phyloP scores from a whole-genome alignment of 2,888 invertebrate species.

The Cerceris rybyensis region DNA sequence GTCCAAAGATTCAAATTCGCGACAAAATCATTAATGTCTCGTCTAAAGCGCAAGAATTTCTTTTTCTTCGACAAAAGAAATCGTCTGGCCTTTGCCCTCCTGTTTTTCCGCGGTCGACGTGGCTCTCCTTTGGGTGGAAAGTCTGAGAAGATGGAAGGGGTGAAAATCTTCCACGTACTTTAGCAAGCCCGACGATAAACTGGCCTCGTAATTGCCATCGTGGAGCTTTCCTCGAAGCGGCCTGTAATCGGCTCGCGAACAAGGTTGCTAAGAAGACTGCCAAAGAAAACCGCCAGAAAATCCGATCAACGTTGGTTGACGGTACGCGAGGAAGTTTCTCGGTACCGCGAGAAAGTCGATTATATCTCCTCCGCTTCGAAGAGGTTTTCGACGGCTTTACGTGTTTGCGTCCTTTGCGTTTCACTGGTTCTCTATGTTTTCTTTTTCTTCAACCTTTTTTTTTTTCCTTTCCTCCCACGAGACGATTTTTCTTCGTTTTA shows the following conservation, averaged over 20 bases:
- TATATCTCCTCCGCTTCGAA: neutral
- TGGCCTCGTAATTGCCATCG: slow-evolving; percentile 48
- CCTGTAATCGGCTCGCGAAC: slow-evolving; percentile 47
- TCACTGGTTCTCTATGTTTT: no score
- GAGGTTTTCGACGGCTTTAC: neutral
- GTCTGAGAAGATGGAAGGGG: slow-evolving; percentile 16
- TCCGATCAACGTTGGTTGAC: slow-evolving; percentile 49
- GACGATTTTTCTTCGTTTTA: no score
- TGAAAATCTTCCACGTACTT: slow-evolving; percentile 32
- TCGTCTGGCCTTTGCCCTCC: no score
- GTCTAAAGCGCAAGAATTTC: no score
- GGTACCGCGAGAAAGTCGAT: slow-evolving; percentile 8
- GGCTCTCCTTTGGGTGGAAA: slow-evolving; percentile 24
- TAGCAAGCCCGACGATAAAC: slow-evolving; percentile 50
- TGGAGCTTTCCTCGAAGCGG: slow-evolving; percentile 35
- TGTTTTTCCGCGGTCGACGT: neutral
- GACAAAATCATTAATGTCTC: no score
- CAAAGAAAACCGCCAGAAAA: slow-evolving; percentile 57
- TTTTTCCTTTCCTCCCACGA: no score
- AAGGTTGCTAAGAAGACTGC: slow-evolving; percentile 32
- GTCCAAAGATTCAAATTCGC: no score
- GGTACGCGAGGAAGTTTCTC: slow-evolving; percentile 4
- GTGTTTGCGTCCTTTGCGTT: no score
- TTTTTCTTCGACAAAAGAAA: no score
- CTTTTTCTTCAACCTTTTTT: no score